Evolutionary conservation across 2,797 vertebrate species (phyloP).

Genomic region (Gymnothorax javanicus): DNA sequence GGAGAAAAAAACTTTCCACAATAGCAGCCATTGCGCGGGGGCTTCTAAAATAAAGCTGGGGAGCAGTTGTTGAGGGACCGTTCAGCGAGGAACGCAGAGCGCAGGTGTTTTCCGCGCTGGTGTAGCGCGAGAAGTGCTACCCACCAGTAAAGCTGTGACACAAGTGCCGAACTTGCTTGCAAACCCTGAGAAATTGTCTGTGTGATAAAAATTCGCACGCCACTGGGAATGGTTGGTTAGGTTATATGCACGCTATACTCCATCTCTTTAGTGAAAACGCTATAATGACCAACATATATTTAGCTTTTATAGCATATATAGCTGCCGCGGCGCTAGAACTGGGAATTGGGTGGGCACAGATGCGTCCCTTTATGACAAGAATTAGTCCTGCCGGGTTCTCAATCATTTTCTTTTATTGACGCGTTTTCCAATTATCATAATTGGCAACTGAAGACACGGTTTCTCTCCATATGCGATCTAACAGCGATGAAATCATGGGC

Average conservation of each 20-base stretch:
- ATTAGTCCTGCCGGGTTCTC: too few relatives aligned
- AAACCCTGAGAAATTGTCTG: conserved; percentile 20
- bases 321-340: too few relatives aligned
- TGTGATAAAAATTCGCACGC: conserved; percentile 44
- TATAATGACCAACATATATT: conserved; percentile 25
- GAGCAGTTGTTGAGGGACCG: conserved; percentile 26
- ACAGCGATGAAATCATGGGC: too few relatives aligned
- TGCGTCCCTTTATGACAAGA: too few relatives aligned
- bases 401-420: too few relatives aligned
- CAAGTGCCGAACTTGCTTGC: not conserved
- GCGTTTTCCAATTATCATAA: too few relatives aligned
- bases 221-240: conserved; percentile 35
- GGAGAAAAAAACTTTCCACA: conserved; percentile 45
- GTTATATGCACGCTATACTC: conserved; percentile 10
- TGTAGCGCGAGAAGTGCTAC: not conserved
- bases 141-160: not conserved
- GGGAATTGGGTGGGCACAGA: too few relatives aligned
- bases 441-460: too few relatives aligned
- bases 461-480: too few relatives aligned
- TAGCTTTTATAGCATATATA: not conserved
- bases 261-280: conserved; percentile 21
- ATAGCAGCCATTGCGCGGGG: conserved; percentile 47
- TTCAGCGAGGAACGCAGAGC: conserved; percentile 24
- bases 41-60: conserved; percentile 36
- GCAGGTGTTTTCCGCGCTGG: conserved; percentile 31